Evolutionary conservation across 1,140 invertebrate species (phyloP).

Genomic region (Calosoma granatense): DNA sequence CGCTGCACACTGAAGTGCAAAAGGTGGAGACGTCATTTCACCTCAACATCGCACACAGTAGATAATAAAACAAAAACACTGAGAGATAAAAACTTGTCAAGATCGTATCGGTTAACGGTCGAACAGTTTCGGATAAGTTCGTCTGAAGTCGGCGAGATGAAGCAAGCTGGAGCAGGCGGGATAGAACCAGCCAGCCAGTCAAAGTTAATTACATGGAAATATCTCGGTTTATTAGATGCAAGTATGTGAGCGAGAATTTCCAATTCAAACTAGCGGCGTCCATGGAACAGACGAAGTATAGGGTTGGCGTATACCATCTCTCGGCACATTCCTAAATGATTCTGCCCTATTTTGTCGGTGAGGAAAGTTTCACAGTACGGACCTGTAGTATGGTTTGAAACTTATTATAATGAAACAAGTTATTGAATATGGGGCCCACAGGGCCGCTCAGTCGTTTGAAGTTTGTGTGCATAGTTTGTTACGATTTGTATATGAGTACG

Average conservation of each 20-base stretch:
- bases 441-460: too few species aligned
- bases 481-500: too few species aligned
- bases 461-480: too few species aligned
- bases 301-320: not conserved
- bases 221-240: conserved; percentile 34
- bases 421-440: conserved; percentile 29
- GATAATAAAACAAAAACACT: too few species aligned
- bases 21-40: too few species aligned
- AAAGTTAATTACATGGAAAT: conserved; percentile 35
- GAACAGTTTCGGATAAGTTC: not conserved
- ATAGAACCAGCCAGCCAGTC: conserved; percentile 20
- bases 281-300: not conserved
- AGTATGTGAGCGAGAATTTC: conserved; percentile 35
- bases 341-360: not conserved
- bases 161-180: not conserved
- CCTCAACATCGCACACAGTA: too few species aligned
- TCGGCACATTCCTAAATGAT: not conserved
- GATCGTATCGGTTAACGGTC: not conserved
- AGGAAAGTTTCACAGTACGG: not conserved
- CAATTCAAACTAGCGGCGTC: conserved; percentile 31
- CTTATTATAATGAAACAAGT: conserved; percentile 32
- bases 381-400: too few species aligned
- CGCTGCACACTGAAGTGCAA: too few species aligned
- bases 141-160: not conserved
- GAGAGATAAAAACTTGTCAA: too few species aligned